Base-by-base conservation (phyloP, 2,888 invertebrate genomes). In the Ctenicera cuprea region DNA sequence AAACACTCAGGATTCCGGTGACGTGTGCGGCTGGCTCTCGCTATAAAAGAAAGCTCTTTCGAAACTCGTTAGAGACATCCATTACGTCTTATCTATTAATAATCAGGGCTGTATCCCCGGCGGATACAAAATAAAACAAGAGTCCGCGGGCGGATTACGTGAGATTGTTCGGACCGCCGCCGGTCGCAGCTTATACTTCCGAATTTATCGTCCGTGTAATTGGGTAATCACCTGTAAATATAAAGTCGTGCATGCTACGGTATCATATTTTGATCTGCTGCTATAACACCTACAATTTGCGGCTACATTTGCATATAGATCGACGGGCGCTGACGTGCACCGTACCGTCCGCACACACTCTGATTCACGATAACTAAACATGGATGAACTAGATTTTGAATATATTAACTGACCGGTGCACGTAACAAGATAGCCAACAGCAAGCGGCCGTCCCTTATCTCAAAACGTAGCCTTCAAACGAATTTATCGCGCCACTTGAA, bases 251-350 rank as follows among this genome's bases (percentile, higher is more conserved):
- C 71, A 70, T 76, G 74, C 37, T 64, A 37, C 41, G 52, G 69
- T 74, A 77, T 78, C 76, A 76, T 76, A 77, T 74, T 73, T 74
- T 76, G 76, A 80, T 82, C 79, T 78, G 80, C 68, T 74, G 73
- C 76, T 79, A 70, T 74, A 78, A 80, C 80, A 81, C 80, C 81
- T 80, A 80, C 80, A 82, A 82, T 82, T 82, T 82, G 81, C 79
- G 80, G 78, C 74, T 68, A 63, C 71, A 82, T 82, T 82, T 80
- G 79, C 82, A 82, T 82, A 82, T 82, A 82, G 81, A 82, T 82
- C 80, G 81, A 80, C 79, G 77, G 65, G 48, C 66, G 80, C 73
- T 79, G 79, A 79, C 80, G 77, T 79, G 76, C 78, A 66, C 74
- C 75, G 71, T 63, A 38, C 63, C 62, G 69, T 62, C 62, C 68